phyloP scores from a whole-genome alignment of 2,797 vertebrate species.

The Hypotaenidia okinawae region DNA sequence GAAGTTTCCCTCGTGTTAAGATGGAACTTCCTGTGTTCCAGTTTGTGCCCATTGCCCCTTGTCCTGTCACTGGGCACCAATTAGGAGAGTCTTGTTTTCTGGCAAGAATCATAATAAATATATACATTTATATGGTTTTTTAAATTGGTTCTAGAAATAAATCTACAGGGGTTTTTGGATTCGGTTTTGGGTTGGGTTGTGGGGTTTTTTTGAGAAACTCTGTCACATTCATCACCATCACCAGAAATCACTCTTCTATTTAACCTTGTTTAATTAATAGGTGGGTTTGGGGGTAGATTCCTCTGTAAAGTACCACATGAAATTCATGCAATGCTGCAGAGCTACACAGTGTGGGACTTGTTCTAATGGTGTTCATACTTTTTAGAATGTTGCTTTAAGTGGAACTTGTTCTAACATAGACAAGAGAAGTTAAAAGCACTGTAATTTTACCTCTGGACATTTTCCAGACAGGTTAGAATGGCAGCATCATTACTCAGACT shows the following conservation, averaged over 20 bases:
- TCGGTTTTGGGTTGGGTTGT: too few species aligned
- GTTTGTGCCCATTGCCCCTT: too few species aligned
- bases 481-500: not conserved
- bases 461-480: not conserved
- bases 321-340: not conserved
- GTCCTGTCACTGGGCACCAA: too few species aligned
- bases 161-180: too few species aligned
- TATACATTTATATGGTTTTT: too few species aligned
- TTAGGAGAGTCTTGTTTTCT: too few species aligned
- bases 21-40: too few species aligned
- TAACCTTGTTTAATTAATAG: not conserved
- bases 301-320: not conserved
- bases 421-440: not conserved
- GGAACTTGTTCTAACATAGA: not conserved
- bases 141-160: too few species aligned
- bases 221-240: too few species aligned
- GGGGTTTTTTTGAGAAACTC: too few species aligned
- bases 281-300: not conserved
- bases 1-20: too few species aligned
- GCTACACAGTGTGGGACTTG: rapidly evolving
- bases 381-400: not conserved
- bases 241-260: not conserved
- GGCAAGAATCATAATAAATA: too few species aligned
- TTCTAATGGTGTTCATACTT: not conserved
- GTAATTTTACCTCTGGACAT: not conserved